Base-by-base conservation (phyloP, 2,888 invertebrate genomes). In the Allygus modestus region DNA sequence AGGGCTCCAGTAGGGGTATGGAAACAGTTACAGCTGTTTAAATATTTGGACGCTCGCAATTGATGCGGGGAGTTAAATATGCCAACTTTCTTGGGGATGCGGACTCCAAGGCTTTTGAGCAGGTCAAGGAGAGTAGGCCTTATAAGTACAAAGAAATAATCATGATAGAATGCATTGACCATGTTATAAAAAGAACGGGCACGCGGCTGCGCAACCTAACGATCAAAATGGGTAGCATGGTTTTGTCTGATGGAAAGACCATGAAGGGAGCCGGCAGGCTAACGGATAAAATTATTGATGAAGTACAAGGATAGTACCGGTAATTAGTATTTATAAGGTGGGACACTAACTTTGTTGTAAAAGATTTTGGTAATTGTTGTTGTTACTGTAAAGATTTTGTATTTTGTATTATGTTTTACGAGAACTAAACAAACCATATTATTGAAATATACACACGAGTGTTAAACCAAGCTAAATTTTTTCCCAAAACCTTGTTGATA, bases 251-350 rank as follows among this genome's bases (percentile, higher is more conserved):
- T 46, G 84, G 84, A 77, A 83, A 85, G 69, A 85, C 85, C 17
- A 81, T 86, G 17, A 84, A 85, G 82, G 87, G 86, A 20, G 84
- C 84, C 85, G 87, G 86, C 0, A 86, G 87, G 81, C 84, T 89
- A 28, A 87, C 87, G 7, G 87, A 88, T 33, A 85, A 86, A 79
- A 37, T 87, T 12, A 88, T 88, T 28, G 85, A 87, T 69, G 84
- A 87, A 82, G 58, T 89, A 61, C 87, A 87, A 41, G 79, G 69
- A 23, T 89, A 86, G 83, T 88, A 88, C 84, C 87, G 88, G n/a
- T n/a, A n/a, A n/a, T n/a, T n/a, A 15, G 58, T 86, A 17, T 88
- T 87, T 17, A 88, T 88, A 73, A 83, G 87, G 54, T 77, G 85
- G 15, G 86, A 88, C 84, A 69, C 86, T 17, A 61, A 87, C 37